These are phyloP conservation scores for Hemiprocne comata DNA, from an alignment of 2,113 vertebrate species.

Conservation along the genomic window DNA sequence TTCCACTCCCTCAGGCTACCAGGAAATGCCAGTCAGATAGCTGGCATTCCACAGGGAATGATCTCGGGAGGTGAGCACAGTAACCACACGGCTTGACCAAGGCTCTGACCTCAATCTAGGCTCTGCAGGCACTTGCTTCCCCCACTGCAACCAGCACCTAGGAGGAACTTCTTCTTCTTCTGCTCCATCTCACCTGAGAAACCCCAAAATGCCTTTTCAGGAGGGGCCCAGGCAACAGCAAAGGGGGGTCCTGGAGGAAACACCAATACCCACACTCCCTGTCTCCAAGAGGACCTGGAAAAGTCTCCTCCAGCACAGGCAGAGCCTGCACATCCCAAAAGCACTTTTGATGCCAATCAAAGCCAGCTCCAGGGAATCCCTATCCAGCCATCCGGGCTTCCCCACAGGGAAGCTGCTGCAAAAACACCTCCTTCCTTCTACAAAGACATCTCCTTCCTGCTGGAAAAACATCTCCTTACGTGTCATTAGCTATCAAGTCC, in stretches of 20 bases:
- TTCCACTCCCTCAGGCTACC: slow-evolving; percentile 16
- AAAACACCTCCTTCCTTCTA: slow-evolving; percentile 57
- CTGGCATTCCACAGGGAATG: slow-evolving; percentile 17
- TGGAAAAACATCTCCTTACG: slow-evolving; percentile 76
- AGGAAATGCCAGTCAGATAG: slow-evolving; percentile 50
- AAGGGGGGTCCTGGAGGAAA: neutral
- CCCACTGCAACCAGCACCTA: neutral
- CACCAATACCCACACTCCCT: fast-evolving
- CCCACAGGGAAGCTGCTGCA: slow-evolving; percentile 37
- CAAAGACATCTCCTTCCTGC: slow-evolving; percentile 59
- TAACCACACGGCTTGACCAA: neutral
- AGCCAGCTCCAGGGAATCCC: neutral
- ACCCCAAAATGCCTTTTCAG: neutral
- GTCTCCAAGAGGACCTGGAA: neutral
- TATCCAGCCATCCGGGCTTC: neutral
- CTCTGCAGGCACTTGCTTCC: neutral
- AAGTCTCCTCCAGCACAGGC: neutral
- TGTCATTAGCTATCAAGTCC: slow-evolving; percentile 88
- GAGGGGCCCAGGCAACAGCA: neutral
- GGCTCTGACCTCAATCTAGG: neutral
- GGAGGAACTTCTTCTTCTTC: neutral
- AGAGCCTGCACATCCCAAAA: neutral
- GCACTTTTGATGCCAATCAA: neutral
- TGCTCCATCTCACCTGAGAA: neutral
- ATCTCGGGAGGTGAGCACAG: neutral